A percentile compares a stretch with the other conserved stretches of the same genome.
These are phyloP conservation scores for Deroptyus accipitrinus DNA, from an alignment of 2,113 vertebrate genomes.

Conservation along the genomic window DNA sequence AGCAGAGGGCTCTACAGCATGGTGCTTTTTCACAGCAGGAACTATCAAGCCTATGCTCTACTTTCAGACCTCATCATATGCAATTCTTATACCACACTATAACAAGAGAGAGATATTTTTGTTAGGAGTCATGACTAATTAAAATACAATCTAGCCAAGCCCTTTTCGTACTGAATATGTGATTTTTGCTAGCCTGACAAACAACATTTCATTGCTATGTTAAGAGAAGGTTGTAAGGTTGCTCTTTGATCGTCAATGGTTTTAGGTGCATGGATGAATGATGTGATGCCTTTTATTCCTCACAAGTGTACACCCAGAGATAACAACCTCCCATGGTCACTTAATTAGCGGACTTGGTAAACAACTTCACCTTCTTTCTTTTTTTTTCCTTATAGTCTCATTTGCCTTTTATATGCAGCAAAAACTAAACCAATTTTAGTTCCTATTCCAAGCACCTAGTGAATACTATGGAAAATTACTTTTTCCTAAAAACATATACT, in stretches of 20 bases:
- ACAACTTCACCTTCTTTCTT: neutral
- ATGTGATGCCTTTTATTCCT: neutral
- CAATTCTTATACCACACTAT: accelerated
- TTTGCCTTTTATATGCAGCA: neutral
- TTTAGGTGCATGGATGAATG: neutral
- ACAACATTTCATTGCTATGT: neutral
- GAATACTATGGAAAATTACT: neutral
- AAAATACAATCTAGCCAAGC: neutral
- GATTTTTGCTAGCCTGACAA: neutral
- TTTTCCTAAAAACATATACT: neutral
- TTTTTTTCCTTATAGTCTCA: neutral
- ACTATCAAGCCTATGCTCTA: neutral
- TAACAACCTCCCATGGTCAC: neutral
- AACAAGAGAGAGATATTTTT: neutral
- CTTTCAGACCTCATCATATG: neutral
- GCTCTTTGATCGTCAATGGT: neutral
- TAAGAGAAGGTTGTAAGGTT: neutral
- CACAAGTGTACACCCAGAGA: neutral
- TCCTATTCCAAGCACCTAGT: neutral
- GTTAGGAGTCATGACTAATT: neutral
- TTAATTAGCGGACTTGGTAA: neutral
- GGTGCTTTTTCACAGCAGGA: neutral
- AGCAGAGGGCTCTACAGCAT: neutral
- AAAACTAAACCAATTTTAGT: neutral
- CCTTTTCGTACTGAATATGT: neutral